Conservation (phyloP, 1,140 invertebrate species). For the Venustaconcha ellipsiformis region DNA sequence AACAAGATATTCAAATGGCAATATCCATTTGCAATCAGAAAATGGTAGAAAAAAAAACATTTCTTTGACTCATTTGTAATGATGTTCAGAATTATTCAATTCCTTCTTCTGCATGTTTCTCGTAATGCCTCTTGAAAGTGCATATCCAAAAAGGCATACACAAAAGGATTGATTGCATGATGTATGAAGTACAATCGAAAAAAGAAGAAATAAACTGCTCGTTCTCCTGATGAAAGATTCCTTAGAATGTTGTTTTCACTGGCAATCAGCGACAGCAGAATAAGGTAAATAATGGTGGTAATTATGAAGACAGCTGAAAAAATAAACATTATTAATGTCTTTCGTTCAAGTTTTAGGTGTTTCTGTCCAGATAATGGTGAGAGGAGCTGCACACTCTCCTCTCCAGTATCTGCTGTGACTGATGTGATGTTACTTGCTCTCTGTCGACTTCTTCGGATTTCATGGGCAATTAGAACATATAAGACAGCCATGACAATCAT, state of each 20-base stretch:
- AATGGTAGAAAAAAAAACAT: too few relatives aligned
- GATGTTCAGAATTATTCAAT: too few relatives aligned
- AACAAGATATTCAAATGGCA: too few relatives aligned
- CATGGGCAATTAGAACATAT: conserved; percentile 7
- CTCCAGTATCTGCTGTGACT: not conserved
- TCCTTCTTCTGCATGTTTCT: too few relatives aligned
- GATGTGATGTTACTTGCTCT: not conserved
- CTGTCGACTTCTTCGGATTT: not conserved
- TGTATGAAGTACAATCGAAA: conserved; percentile 3
- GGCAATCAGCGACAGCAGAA: not conserved
- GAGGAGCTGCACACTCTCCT: not conserved
- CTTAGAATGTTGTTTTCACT: conserved; percentile 9
- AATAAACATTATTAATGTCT: conserved; percentile 18
- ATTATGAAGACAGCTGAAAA: conserved; percentile 8
- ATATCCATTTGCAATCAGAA: too few relatives aligned
- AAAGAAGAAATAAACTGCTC: conserved; percentile 22
- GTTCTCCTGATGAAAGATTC: conserved; percentile 2
- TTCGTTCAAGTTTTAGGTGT: not conserved
- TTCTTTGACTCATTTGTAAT: too few relatives aligned
- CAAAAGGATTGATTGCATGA: too few relatives aligned
- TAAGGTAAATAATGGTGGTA: conserved; percentile 19
- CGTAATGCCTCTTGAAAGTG: too few relatives aligned
- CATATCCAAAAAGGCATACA: too few relatives aligned
- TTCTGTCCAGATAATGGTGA: too few relatives aligned
- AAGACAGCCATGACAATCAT: conserved; percentile 9